phyloP scores from a whole-genome alignment of 2,797 vertebrate species.

The Brachyrhaphis roseni region DNA sequence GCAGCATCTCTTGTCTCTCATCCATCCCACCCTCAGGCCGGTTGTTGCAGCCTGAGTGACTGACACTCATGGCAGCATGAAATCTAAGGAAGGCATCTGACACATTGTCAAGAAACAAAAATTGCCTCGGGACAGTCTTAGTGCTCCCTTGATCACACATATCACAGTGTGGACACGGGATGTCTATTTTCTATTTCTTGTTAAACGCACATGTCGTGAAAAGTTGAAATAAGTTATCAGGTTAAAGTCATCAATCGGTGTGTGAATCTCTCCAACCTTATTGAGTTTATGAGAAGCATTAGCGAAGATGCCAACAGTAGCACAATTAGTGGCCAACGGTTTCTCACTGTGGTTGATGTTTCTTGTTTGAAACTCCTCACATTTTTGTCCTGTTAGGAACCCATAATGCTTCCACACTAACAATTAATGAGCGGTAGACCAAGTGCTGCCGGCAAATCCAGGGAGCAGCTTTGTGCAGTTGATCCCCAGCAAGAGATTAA shows the following conservation, averaged over 20 bases:
- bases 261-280: neutral
- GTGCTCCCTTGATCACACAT: slow-evolving; percentile 25
- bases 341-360: neutral
- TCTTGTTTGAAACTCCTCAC: neutral
- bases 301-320: neutral
- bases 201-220: neutral
- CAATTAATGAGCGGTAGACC: neutral
- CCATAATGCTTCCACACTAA: neutral
- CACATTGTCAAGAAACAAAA: slow-evolving; percentile 25
- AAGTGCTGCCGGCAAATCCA: neutral
- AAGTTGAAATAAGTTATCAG: neutral
- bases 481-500: neutral
- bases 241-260: neutral
- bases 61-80: slow-evolving; percentile 38
- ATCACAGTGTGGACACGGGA: neutral
- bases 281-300: neutral
- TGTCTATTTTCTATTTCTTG: neutral
- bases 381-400: neutral
- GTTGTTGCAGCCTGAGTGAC: slow-evolving; percentile 44
- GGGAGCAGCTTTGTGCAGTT: neutral
- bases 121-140: slow-evolving; percentile 29
- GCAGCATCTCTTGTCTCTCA: slow-evolving; percentile 44
- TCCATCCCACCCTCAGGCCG: slow-evolving; percentile 50
- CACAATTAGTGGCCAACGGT: neutral
- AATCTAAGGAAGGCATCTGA: slow-evolving; percentile 51